Evolutionary conservation across 2,113 vertebrate species (phyloP).

Genomic region (Pygoscelis antarcticus): DNA sequence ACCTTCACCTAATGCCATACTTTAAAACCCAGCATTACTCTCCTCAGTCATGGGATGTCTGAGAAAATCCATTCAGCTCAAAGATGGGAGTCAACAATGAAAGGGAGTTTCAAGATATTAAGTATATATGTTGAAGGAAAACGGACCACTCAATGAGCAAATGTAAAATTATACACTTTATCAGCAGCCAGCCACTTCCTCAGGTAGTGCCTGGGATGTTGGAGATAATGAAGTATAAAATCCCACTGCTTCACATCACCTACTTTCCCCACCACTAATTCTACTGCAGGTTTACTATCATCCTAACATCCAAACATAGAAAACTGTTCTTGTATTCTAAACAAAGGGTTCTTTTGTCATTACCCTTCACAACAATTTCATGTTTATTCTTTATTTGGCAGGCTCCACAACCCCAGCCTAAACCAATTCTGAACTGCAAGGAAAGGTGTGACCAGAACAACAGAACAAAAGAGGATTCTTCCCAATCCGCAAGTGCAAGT

Average conservation of each 20-base stretch:
- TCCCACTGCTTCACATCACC: neutral
- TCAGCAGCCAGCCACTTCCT: constrained; percentile 11
- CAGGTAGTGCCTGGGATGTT: neutral
- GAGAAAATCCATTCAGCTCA: neutral
- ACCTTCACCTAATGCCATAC: neutral
- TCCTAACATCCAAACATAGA: neutral
- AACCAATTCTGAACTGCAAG: neutral
- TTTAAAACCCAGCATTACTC: neutral
- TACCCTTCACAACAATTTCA: neutral
- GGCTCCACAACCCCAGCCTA: neutral
- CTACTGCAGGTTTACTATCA: neutral
- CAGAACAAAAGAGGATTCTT: neutral
- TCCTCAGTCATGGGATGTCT: neutral
- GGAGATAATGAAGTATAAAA: constrained; percentile 22
- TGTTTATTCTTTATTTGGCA: neutral
- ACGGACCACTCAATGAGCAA: neutral
- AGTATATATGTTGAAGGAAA: neutral
- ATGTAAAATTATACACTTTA: constrained; percentile 10
- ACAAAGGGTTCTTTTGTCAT: neutral
- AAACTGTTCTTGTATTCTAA: neutral
- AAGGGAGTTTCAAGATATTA: neutral
- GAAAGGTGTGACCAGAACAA: neutral
- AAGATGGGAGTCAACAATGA: neutral
- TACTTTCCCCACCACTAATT: neutral
- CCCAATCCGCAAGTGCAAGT: neutral